These are phyloP conservation scores for Catocala sponsa DNA, from an alignment of 2,888 invertebrate genomes.

Conservation along the genomic window DNA sequence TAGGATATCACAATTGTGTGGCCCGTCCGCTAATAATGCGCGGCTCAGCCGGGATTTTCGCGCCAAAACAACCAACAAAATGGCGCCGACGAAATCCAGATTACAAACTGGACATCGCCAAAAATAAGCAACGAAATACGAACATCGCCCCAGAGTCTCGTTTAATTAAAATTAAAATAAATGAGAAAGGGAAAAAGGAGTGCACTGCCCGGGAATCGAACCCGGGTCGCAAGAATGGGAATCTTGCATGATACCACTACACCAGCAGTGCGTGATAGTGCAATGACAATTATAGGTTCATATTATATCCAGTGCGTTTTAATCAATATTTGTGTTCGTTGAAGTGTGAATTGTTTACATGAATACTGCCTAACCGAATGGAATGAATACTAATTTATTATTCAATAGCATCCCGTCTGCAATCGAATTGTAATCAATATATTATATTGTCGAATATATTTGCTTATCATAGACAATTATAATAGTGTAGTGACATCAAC, in stretches of 20 bases:
- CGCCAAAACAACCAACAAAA: conserved; percentile 25
- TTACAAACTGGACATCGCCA: conserved; percentile 16
- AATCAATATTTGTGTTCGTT: not conserved
- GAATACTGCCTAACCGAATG: too few species aligned
- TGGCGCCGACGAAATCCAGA: conserved; percentile 12
- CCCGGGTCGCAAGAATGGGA: conserved; percentile 99
- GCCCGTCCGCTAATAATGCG: conserved; percentile 46
- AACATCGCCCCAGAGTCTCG: conserved; percentile 4
- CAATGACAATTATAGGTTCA: accelerated
- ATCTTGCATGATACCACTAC: conserved; percentile 99
- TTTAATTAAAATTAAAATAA: conserved; percentile 26
- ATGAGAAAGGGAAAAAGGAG: conserved; percentile 40
- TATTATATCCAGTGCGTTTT: not conserved
- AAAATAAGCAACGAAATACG: conserved; percentile 21
- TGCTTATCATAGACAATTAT: too few species aligned
- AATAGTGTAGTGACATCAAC: too few species aligned
- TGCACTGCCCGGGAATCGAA: conserved; percentile 98
- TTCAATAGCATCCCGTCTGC: too few species aligned
- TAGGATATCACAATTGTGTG: conserved; percentile 40
- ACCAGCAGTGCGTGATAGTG: conserved; percentile 93
- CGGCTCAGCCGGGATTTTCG: conserved; percentile 28
- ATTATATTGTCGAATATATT: too few species aligned
- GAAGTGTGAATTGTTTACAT: not conserved
- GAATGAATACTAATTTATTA: too few species aligned
- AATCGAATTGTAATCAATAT: too few species aligned